A percentile compares a stretch with the other conserved stretches of the same genome.
These are phyloP conservation scores for Acheta domesticus DNA, from an alignment of 2,888 invertebrate genomes.

Conservation along the genomic window DNA sequence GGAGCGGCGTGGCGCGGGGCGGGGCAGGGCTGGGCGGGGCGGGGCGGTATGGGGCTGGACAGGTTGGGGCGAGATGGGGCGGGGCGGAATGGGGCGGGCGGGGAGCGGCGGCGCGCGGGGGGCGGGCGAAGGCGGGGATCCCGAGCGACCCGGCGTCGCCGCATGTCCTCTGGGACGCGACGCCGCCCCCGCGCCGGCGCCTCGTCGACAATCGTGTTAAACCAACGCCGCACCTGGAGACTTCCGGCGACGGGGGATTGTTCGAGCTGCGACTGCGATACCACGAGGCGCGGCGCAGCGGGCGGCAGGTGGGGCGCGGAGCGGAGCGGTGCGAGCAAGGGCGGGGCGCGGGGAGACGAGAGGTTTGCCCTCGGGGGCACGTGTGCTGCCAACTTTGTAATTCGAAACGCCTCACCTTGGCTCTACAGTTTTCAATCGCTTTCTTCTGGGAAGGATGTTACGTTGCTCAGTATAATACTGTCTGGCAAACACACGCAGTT, in stretches of 20 bases:
- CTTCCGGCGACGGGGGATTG: background rate
- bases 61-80: too few species aligned
- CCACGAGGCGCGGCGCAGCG: too few species aligned
- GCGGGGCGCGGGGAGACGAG: background rate
- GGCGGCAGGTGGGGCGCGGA: too few species aligned
- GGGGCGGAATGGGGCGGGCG: too few species aligned
- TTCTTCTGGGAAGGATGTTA: too few species aligned
- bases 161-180: background rate
- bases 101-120: background rate
- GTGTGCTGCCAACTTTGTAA: background rate
- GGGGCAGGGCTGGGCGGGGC: too few species aligned
- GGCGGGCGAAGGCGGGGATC: background rate
- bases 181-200: background rate
- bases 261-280: background rate
- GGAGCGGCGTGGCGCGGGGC: too few species aligned
- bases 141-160: background rate
- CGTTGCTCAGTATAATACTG: too few species aligned
- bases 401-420: background rate
- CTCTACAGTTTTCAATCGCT: too few species aligned
- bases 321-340: too few species aligned
- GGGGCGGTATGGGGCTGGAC: too few species aligned
- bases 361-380: background rate
- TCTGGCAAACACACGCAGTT: too few species aligned
- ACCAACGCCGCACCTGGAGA: slow-evolving; percentile 2
- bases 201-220: background rate